A percentile compares a stretch with the other conserved stretches of the same genome.
These are phyloP conservation scores for Torymus texanus DNA, from an alignment of 2,888 invertebrate species.

Conservation along the genomic window DNA sequence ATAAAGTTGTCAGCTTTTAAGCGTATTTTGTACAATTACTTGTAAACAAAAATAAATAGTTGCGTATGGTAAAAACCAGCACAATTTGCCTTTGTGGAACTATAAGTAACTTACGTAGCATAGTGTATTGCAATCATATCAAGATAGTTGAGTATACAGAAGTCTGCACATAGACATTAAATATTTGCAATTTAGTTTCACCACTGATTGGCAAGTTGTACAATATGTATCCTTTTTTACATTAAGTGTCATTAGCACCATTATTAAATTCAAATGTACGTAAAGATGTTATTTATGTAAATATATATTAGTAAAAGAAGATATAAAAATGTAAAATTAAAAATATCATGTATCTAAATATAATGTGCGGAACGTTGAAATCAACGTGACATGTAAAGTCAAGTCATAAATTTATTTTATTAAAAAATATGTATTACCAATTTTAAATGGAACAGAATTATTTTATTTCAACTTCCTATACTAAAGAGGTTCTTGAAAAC, in stretches of 20 bases:
- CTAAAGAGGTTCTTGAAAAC: background rate
- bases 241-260: slow-evolving; percentile 41
- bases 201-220: background rate
- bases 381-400: slow-evolving; percentile 45
- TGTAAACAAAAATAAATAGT: slow-evolving; percentile 26
- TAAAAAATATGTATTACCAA: slow-evolving; percentile 53
- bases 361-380: slow-evolving; percentile 22
- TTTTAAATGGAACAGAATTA: slow-evolving; percentile 18
- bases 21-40: slow-evolving; percentile 48
- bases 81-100: background rate
- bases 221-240: slow-evolving; percentile 35
- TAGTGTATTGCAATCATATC: too few species aligned
- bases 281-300: slow-evolving; percentile 53
- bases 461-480: background rate
- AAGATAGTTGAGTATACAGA: too few species aligned
- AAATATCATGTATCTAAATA: slow-evolving; percentile 43
- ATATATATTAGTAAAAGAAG: slow-evolving; percentile 33
- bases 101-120: too few species aligned
- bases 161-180: too few species aligned
- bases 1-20: slow-evolving; percentile 34
- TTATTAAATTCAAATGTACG: slow-evolving; percentile 35
- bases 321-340: slow-evolving; percentile 31
- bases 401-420: slow-evolving; percentile 55
- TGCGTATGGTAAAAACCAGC: slow-evolving; percentile 7
- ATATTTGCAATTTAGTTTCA: too few species aligned